These are phyloP conservation scores for Galeruca laticollis DNA, from an alignment of 2,888 invertebrate genomes.

Conservation along the genomic window DNA sequence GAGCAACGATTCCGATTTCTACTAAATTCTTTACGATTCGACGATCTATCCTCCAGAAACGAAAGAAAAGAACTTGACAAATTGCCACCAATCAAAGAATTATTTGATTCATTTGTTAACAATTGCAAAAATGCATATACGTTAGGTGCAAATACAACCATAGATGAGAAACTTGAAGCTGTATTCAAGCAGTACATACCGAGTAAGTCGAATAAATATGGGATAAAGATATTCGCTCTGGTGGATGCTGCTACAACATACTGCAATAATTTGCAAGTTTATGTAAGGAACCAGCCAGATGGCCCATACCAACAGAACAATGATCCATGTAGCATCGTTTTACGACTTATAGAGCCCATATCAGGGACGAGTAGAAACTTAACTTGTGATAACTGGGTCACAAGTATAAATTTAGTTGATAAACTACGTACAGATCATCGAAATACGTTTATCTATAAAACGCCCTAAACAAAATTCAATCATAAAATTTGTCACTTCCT, in stretches of 20 bases:
- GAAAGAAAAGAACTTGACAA: constrained; percentile 26
- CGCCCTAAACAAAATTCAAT: too few species aligned
- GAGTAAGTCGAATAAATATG: constrained; percentile 10
- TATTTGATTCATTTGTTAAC: background rate
- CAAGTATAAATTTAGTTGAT: too few species aligned
- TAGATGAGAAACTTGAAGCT: background rate
- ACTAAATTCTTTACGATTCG: constrained; percentile 24
- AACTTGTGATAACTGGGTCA: background rate
- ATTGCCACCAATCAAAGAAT: background rate
- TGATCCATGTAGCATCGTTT: too few species aligned
- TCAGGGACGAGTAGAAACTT: background rate
- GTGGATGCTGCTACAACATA: background rate
- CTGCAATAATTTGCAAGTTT: background rate
- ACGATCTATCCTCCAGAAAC: constrained; percentile 25
- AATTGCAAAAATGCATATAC: background rate
- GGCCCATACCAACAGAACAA: too few species aligned
- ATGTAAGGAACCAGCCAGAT: background rate
- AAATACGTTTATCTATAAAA: too few species aligned
- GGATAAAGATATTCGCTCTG: background rate
- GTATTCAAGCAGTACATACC: constrained; percentile 6
- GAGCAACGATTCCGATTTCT: constrained; percentile 9
- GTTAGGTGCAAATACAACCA: background rate
- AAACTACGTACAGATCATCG: too few species aligned
- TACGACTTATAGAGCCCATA: too few species aligned
- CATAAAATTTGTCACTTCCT: too few species aligned